Conservation (phyloP, 2,113 vertebrate species). For the Arizona elegans region DNA sequence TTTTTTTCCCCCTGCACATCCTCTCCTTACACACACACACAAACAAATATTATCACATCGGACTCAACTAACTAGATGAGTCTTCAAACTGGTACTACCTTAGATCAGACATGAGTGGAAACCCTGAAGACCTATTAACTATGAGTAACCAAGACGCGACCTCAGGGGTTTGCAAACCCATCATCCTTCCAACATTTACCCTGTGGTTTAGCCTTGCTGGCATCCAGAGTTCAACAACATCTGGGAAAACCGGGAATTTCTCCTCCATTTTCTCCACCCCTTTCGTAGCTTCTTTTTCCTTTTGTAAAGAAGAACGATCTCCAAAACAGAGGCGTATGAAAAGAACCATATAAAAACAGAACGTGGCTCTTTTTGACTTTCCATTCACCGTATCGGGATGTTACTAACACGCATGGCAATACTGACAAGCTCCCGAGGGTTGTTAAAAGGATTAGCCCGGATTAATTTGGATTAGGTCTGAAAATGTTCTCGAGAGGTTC, state of each 20-base stretch:
- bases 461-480: background rate
- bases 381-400: background rate
- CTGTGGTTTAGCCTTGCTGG: background rate
- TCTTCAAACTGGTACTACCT: background rate
- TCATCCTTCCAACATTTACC: background rate
- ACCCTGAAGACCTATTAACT: background rate
- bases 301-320: background rate
- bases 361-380: background rate
- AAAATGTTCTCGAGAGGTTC: background rate
- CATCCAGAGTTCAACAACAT: background rate
- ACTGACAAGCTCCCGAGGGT: too few species aligned
- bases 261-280: background rate
- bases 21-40: too few species aligned
- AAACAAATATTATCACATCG: background rate
- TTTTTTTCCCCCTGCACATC: background rate
- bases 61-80: background rate
- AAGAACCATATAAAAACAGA: background rate
- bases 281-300: background rate
- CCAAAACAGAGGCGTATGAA: too few species aligned
- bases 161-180: background rate
- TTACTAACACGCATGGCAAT: background rate
- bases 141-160: background rate
- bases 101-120: background rate
- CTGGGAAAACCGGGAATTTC: background rate
- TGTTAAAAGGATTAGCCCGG: background rate